Base-by-base conservation (phyloP, 2,797 vertebrate genomes). In the Esox masquinongy region DNA sequence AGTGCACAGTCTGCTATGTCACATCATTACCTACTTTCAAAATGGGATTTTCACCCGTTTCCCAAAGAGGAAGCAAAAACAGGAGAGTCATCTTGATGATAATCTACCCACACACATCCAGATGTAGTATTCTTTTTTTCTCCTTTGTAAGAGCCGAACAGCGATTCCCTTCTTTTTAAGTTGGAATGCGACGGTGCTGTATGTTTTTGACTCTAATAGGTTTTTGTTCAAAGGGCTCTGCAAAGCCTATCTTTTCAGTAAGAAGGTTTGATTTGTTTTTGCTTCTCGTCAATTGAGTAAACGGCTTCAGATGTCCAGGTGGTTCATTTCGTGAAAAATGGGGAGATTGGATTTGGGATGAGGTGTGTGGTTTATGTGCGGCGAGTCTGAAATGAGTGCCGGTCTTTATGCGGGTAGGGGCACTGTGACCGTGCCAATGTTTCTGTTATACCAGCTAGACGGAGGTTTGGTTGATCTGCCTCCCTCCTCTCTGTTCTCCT, bases 401-500 rank as follows among this genome's bases (percentile, higher is more conserved):
- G 12, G 43, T 47, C 43, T 47, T 14, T 14, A 47, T 5, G 43
- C 12, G 51, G 51, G 6, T 56, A 56, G 17, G 22, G 11, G 56
- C 22, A 12, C 24, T 24, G 56, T 61, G 22, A 61, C n/a, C 56
- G 11, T 61, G 22, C 56, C 56, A 61, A 22, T 47, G 43, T 47
- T 14, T 12, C 2, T 14, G 12, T 47, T 14, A 14, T 47, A 47
- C 56, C 56, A 61, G 56, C 56, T 24, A 61, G 56, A 24, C n/a
- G 17, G 22, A 24, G 56, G n/a, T 61, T 12, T 61, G 56, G 22
- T 61, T 6, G 51, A 53, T 19, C 17, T 15, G 51, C 51, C 19
- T 69, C 39, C 68, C 22, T 70, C 74, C 68, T 17, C 50, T 77
- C 43, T 49, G 16, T 43, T 70, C 73, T 43, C 70, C 70, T 24